Evolutionary conservation across 2,113 vertebrate genomes (phyloP), one percentile per base, ranked within the genome.

Genomic region (Dipodomys stephensi): DNA sequence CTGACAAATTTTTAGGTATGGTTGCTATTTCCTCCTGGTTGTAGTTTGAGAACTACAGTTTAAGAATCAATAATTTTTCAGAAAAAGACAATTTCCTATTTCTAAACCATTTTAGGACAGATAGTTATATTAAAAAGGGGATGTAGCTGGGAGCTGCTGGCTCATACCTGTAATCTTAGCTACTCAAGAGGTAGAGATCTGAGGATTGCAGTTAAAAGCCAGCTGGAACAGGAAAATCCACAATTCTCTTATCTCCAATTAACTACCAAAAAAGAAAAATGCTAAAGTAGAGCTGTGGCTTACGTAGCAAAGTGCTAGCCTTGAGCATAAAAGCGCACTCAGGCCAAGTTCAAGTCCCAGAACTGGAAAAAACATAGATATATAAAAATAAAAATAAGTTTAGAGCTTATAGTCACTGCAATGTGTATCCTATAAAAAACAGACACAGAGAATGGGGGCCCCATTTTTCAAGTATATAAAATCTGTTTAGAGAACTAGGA

Each of bases 21-120:
- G 46, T 19, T 64, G 67, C 73, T 32, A 39, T 39, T 39, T 39
- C 39, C 39, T 39, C 32, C 16, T 82, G 13, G 39, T 69, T 18
- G 22, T 69, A 27, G 85, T 39, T 3, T 39, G 27, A 44, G 35
- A 53, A 74, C 64, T 22, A 83, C 35, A 79, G 7, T 81, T 85
- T 84, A 73, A 92, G 72, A 95, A 89, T 39, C 15, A 53, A 39
- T 95, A 11, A 88, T 69, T 67, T 95, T 92, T 83, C 35, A 39
- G 39, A 39, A 39, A 39, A 39, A 39, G 39, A 39, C 39, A 39
- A 39, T 39, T 39, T 87, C 64, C 18, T 87, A 62, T 87, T 92
- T 73, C 30, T 85, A 68, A 95, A 68, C 22, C 16, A 72, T 65
- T 91, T 49, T 85, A 64, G 72, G 74, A 32, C 23, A 89, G 62